Conservation (phyloP, 1,140 invertebrate species). For the Pogonognathellus flavescens region DNA sequence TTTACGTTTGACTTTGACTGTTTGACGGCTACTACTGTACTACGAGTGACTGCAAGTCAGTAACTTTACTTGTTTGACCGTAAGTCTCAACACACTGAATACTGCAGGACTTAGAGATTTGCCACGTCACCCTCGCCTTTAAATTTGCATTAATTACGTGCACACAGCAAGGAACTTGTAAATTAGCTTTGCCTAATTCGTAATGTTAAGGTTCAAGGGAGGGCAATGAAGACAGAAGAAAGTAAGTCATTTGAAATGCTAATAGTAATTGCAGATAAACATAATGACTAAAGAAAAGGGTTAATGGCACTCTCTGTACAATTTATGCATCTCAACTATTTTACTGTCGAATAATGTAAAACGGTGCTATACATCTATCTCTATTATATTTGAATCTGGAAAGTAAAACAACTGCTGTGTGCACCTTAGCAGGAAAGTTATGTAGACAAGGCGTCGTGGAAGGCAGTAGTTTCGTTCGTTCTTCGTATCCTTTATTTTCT, state of each 20-base stretch:
- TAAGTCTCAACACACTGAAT: too few relatives aligned
- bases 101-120: too few relatives aligned
- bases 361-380: too few relatives aligned
- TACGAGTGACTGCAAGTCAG: too few relatives aligned
- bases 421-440: not conserved
- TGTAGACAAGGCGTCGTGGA: not conserved
- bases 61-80: too few relatives aligned
- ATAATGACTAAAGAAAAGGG: conserved; percentile 29
- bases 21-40: not conserved
- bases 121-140: too few relatives aligned
- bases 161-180: too few relatives aligned
- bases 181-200: not conserved
- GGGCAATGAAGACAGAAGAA: not conserved
- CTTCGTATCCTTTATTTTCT: not conserved
- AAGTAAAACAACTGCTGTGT: not conserved
- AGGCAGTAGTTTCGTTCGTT: too few relatives aligned
- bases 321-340: not conserved
- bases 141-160: too few relatives aligned
- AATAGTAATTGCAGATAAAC: conserved; percentile 43
- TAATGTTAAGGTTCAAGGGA: not conserved
- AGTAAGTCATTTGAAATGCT: not conserved
- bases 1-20: not conserved
- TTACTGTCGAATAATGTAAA: not conserved
- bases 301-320: conserved; percentile 12
- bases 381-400: too few relatives aligned